A percentile compares a stretch with the other conserved stretches of the same genome.
phyloP scores from a whole-genome alignment of 2,113 vertebrate species.

The Pseudopodoces humilis region DNA sequence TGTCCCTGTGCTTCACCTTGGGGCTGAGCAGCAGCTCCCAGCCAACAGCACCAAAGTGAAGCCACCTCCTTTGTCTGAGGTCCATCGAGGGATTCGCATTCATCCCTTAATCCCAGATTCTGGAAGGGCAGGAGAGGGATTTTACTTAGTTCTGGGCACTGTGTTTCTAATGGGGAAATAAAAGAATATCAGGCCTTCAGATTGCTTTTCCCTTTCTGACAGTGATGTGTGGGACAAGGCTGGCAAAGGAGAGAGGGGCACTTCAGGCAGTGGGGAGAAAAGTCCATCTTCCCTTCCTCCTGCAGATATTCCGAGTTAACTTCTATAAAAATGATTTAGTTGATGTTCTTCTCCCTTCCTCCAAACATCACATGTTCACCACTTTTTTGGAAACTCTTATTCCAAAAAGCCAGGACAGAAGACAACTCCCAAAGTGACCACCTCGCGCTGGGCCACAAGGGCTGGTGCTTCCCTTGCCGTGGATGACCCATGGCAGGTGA shows the following conservation, averaged over 20 bases:
- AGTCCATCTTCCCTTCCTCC: not conserved
- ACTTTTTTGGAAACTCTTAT: not conserved
- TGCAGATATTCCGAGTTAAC: not conserved
- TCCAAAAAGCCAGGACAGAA: not conserved
- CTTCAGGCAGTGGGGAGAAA: not conserved
- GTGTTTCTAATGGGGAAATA: not conserved
- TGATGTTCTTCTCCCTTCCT: not conserved
- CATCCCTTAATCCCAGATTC: not conserved
- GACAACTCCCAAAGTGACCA: not conserved
- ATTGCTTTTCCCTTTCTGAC: not conserved
- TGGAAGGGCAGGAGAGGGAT: not conserved
- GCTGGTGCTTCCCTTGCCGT: not conserved
- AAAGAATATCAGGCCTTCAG: not conserved
- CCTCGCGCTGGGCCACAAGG: rapidly evolving
- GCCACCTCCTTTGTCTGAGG: not conserved
- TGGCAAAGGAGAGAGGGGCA: not conserved
- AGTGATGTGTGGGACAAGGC: not conserved
- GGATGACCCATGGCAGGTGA: not conserved
- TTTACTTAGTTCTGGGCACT: not conserved
- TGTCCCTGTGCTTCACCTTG: not conserved
- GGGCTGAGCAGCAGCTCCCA: not conserved
- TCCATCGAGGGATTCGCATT: rapidly evolving
- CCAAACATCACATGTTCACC: not conserved
- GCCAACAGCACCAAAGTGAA: not conserved
- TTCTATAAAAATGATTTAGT: rapidly evolving